Evolutionary conservation across 1,140 invertebrate species (phyloP).

Genomic region (Argopecten irradians): DNA sequence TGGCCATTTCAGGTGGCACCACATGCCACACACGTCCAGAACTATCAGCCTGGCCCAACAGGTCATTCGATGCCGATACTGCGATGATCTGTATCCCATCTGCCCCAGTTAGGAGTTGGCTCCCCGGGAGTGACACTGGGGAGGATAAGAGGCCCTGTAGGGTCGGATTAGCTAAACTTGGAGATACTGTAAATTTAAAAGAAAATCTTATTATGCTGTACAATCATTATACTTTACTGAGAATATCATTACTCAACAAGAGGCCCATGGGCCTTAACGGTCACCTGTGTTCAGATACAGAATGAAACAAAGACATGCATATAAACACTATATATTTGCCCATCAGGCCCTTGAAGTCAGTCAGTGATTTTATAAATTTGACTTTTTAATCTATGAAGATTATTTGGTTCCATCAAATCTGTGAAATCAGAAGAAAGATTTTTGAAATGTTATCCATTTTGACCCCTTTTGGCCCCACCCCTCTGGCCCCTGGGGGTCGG

Average conservation of each 20-base stretch:
- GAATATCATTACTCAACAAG: slow-evolving; percentile 14
- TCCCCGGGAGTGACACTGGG: slow-evolving; percentile 55
- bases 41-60: slow-evolving; percentile 56
- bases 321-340: too few relatives aligned
- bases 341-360: too few relatives aligned
- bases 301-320: too few relatives aligned
- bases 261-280: too few relatives aligned
- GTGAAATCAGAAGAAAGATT: too few relatives aligned
- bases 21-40: slow-evolving; percentile 63
- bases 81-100: slow-evolving; percentile 72
- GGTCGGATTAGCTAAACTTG: slow-evolving; percentile 62
- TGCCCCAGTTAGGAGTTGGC: slow-evolving; percentile 53
- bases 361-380: too few relatives aligned
- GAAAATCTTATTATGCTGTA: neutral
- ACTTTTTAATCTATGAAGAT: too few relatives aligned
- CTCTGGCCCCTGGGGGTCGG: too few relatives aligned
- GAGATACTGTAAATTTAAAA: slow-evolving; percentile 51
- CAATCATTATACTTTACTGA: neutral
- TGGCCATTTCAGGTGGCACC: slow-evolving; percentile 61
- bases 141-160: slow-evolving; percentile 69
- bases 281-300: too few relatives aligned
- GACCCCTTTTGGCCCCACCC: too few relatives aligned
- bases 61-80: slow-evolving; percentile 58
- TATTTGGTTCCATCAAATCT: too few relatives aligned
- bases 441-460: too few relatives aligned